Evolutionary conservation across 1,140 invertebrate species (phyloP), one percentile per base, ranked within the genome.

Genomic region (Solen grandis): DNA sequence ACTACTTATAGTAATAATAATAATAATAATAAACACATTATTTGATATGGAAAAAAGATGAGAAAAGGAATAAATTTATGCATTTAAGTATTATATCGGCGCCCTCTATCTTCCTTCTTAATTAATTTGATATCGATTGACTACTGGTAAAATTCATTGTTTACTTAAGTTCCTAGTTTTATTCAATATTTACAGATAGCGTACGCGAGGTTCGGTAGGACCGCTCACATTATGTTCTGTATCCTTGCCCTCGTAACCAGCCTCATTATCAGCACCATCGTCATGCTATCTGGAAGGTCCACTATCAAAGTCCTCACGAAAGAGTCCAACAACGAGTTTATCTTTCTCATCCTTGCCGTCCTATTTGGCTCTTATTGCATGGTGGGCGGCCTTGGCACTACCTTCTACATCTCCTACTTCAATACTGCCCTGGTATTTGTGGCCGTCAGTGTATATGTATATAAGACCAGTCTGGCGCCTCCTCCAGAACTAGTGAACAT

Each of bases 381-480:
- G 59, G 86, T 92, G 14, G 92, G 92, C 3, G 92, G 92, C n/a
- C n/a, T n/a, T n/a, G n/a, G n/a, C n/a, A n/a, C n/a, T n/a, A n/a
- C n/a, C n/a, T n/a, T n/a, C n/a, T n/a, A n/a, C n/a, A n/a, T n/a
- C n/a, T n/a, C n/a, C n/a, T n/a, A n/a, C n/a, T n/a, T n/a, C n/a
- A n/a, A n/a, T n/a, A n/a, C n/a, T n/a, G n/a, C n/a, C n/a, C n/a
- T n/a, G n/a, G n/a, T n/a, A n/a, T n/a, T n/a, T 14, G 85, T 93
- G 0, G 91, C 91, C 1, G 90, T 92, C 0, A 92, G 91, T 0
- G 92, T 92, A 66, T 92, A 92, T 80, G 91, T 92, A 13, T 92
- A 91, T 31, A 92, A 92, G 83, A 92, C 92, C 85, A 92, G n/a
- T n/a, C n/a, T n/a, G n/a, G n/a, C n/a, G n/a, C n/a, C n/a, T n/a